phyloP scores from a whole-genome alignment of 1,140 invertebrate genomes.

The Trichonephila inaurata region DNA sequence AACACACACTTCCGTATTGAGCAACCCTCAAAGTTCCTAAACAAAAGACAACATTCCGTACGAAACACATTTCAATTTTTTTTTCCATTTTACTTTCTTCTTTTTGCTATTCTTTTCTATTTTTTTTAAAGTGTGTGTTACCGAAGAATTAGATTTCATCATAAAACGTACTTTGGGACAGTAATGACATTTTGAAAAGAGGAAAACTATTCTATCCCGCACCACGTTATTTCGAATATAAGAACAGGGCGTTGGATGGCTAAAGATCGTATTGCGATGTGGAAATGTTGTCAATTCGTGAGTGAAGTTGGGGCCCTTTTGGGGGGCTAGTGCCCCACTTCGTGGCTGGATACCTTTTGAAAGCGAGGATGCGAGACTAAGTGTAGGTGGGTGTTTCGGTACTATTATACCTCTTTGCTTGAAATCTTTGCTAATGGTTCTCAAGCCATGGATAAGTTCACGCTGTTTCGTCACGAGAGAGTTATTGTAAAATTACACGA shows the following conservation, averaged over 20 bases:
- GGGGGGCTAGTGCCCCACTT: slow-evolving; percentile 53
- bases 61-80: not conserved
- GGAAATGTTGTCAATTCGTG: slow-evolving; percentile 35
- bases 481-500: not conserved
- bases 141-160: slow-evolving; percentile 23
- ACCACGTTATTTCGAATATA: not conserved
- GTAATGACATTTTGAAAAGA: slow-evolving; percentile 61
- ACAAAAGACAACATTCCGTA: slow-evolving; percentile 56
- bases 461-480: not conserved
- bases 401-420: not conserved
- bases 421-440: not conserved
- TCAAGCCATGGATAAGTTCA: not conserved
- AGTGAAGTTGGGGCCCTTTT: slow-evolving; percentile 50
- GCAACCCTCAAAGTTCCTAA: slow-evolving; percentile 6
- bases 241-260: not conserved
- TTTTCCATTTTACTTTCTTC: not conserved
- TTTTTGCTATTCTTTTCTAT: not conserved
- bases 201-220: not conserved
- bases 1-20: slow-evolving; percentile 21
- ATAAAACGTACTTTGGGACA: not conserved
- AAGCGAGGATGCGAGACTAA: slow-evolving; percentile 38
- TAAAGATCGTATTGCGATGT: slow-evolving; percentile 43
- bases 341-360: slow-evolving; percentile 41
- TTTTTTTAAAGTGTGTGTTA: slow-evolving; percentile 16
- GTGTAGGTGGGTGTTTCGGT: slow-evolving; percentile 61